Base-by-base conservation (phyloP, 2,797 vertebrate species). In the Sebastes goodei region DNA sequence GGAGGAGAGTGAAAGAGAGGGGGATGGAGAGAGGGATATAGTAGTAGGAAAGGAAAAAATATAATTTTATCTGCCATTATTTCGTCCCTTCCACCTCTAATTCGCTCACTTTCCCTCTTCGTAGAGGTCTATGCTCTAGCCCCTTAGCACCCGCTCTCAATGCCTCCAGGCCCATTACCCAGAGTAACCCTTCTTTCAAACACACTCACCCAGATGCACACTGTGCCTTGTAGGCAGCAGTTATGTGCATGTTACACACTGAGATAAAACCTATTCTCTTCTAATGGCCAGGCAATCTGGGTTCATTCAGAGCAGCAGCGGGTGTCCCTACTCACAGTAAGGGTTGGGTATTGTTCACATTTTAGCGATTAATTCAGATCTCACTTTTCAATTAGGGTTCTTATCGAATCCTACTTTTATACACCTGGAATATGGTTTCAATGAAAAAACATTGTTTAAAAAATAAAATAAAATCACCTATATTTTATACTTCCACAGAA, bases 251-350 rank as follows among this genome's bases (percentile, higher is more conserved):
- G 80, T 85, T 71, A 59, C 81, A 87, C 70, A 76, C 46, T 65
- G 70, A 90, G 92, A 89, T 91, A 78, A 82, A 92, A 88, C 78
- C 71, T 68, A 88, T 92, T 89, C 89, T 53, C 33, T 53, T 65
- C 52, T 88, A 90, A 92, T 90, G 79, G 85, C 74, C 69, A 74
- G 33, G 56, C 81, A 89, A 91, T 91, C 81, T 88, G 72, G 68
- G 76, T 73, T 80, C 67, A 86, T 89, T 91, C 74, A 84, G 60
- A 82, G 66, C 74, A 88, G 74, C 79, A 70, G 86, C 35, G 15
- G 79, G 86, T 46, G 46, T 65, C 49, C 61, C 32, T 55, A 4
- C 77, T 75, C 62, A 80, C 53, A 75, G 63, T 67, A 64, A 55
- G 73, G 42, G 38, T 59, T 10, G 6, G 30, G 55, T 62, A 49